Percentiles rank a stretch among this genome's conserved stretches.
phyloP scores from a whole-genome alignment of 2,888 invertebrate species.

The Punctoribates punctum region DNA sequence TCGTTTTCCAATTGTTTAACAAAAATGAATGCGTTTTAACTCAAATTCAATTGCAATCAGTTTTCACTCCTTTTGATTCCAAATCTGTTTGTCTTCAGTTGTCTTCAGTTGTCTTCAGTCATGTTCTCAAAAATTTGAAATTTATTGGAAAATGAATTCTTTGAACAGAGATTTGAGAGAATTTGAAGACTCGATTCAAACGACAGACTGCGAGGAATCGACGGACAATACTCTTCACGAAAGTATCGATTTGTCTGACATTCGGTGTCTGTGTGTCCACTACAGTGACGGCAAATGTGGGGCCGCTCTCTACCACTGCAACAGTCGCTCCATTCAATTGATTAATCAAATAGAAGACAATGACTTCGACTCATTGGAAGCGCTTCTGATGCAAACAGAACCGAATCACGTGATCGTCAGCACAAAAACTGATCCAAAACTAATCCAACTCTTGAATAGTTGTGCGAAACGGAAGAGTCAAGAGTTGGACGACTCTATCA shows the following conservation, averaged over 20 bases:
- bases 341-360: conserved; percentile 36
- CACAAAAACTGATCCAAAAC: conserved; percentile 29
- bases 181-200: too few relatives aligned
- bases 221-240: background rate
- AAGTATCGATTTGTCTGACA: background rate
- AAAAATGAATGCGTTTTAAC: too few relatives aligned
- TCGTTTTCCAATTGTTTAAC: too few relatives aligned
- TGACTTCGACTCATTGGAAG: conserved; percentile 6
- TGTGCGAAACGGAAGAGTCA: background rate
- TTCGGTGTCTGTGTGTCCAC: background rate
- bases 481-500: background rate
- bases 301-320: background rate
- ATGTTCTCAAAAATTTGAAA: background rate
- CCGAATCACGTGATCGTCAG: conserved; percentile 35
- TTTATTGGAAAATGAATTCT: too few relatives aligned
- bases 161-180: too few relatives aligned
- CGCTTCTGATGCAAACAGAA: conserved; percentile 21
- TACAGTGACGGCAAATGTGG: background rate
- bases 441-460: conserved; percentile 19
- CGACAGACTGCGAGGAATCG: background rate
- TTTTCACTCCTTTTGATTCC: too few relatives aligned
- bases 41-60: too few relatives aligned
- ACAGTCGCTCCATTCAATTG: conserved; percentile 9
- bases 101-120: background rate
- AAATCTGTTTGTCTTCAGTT: too few relatives aligned